Evolutionary conservation across 2,113 vertebrate genomes (phyloP).

Genomic region (Pseudonaja textilis): DNA sequence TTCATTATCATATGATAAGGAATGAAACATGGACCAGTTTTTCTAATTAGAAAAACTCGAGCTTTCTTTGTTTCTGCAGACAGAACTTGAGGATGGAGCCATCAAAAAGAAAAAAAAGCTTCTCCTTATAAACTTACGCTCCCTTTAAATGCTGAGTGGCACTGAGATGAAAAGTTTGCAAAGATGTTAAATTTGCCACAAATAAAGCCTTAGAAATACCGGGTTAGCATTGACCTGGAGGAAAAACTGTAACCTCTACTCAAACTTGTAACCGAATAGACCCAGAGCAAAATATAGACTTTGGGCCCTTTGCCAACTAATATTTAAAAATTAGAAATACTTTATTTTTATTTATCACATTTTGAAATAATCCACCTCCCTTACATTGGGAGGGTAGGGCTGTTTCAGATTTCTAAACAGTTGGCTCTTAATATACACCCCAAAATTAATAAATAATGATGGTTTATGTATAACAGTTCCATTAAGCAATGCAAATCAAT

Average conservation of each 20-base stretch:
- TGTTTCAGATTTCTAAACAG: not conserved
- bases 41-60: not conserved
- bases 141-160: not conserved
- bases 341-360: not conserved
- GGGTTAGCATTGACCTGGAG: not conserved
- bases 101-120: not conserved
- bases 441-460: not conserved
- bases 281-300: not conserved
- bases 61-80: not conserved
- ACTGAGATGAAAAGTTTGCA: not conserved
- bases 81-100: not conserved
- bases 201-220: not conserved
- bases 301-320: not conserved
- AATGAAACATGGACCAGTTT: not conserved
- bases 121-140: not conserved
- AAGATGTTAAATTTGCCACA: not conserved
- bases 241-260: not conserved
- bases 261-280: not conserved
- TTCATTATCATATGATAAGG: not conserved
- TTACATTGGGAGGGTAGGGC: not conserved
- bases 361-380: not conserved
- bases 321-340: not conserved
- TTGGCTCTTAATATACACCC: not conserved
- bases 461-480: not conserved
- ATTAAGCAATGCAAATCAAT: not conserved